Evolutionary conservation across 2,888 invertebrate genomes (phyloP), one percentile per base, ranked within the genome.

Genomic region (Ryuthela nishihirai): DNA sequence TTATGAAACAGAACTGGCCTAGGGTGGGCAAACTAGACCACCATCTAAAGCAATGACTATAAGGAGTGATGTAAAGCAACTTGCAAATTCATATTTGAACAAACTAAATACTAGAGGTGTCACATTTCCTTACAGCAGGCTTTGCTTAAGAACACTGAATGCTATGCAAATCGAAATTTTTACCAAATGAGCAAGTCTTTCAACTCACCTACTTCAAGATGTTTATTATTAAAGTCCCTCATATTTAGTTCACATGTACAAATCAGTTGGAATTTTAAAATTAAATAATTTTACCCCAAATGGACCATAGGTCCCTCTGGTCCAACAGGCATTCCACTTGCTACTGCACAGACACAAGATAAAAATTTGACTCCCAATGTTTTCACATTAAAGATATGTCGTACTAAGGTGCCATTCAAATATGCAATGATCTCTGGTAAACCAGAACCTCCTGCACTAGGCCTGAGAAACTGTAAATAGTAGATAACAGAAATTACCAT

Each of bases 301-400:
- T 75, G 75, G 45, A 76, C 73, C 75, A 76, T 75, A 15, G 76
- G 76, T 15, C 75, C 76, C 66, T 76, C 75, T 25, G 74, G 75
- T 18, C 76, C 76, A 3, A 75, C 74, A 12, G 76, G 75, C 64
- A 76, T 69, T 4, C 75, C 75, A 65, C 73, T 72, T 1, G 74
- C 71, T 20, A 76, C 75, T 18, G 74, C 74, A 25, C 72, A 69
- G 26, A 67, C 64, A 54, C 70, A 70, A 3, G 75, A 74, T 18
- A 73, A 54, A 48, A 74, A 73, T 67, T 75, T 75, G 38, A 72
- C 72, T 6, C 69, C 62, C 61, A 74, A 62, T 0, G 74, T 74
- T 64, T 71, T 71, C 15, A 74, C 65, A 50, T 70, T 73, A 49
- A 75, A 72, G 55, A 74, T 72, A 47, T 74, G 73, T 15, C 73